Conservation (phyloP, 2,888 invertebrate genomes). For the Noctuana brunneofusca region DNA sequence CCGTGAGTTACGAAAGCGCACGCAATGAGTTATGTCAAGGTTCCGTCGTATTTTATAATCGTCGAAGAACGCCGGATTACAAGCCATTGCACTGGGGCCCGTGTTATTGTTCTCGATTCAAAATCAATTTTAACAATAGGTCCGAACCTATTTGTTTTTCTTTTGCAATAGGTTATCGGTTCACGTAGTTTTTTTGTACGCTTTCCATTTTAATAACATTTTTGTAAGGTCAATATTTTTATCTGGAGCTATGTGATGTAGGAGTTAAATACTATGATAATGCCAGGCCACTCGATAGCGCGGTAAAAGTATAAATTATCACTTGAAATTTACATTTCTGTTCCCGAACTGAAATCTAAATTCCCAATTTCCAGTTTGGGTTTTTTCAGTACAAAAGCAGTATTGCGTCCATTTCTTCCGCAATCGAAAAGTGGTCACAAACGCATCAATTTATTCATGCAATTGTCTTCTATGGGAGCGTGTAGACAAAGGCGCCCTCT, state of each 20-base stretch:
- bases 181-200: background rate
- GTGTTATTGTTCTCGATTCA: constrained; percentile 14
- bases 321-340: too few relatives aligned
- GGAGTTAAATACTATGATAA: too few relatives aligned
- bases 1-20: constrained; percentile 67
- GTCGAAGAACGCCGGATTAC: constrained; percentile 39
- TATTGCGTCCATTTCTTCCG: constrained; percentile 24
- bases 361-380: too few relatives aligned
- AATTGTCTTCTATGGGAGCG: constrained; percentile 46
- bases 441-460: constrained; percentile 45
- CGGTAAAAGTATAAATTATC: too few relatives aligned
- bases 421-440: constrained; percentile 41
- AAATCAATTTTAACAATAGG: constrained; percentile 1
- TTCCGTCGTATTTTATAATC: constrained; percentile 33
- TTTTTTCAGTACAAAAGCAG: constrained; percentile 2
- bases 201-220: background rate
- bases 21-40: constrained; percentile 67
- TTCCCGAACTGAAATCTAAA: too few relatives aligned
- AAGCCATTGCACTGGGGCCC: constrained; percentile 12
- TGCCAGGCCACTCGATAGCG: too few relatives aligned
- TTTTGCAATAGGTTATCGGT: constrained; percentile 8
- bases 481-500: constrained; percentile 40
- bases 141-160: background rate
- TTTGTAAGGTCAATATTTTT: too few relatives aligned
- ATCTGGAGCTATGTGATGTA: too few relatives aligned